Conservation (phyloP, 2,113 vertebrate genomes). For the Cisticola juncidis region DNA sequence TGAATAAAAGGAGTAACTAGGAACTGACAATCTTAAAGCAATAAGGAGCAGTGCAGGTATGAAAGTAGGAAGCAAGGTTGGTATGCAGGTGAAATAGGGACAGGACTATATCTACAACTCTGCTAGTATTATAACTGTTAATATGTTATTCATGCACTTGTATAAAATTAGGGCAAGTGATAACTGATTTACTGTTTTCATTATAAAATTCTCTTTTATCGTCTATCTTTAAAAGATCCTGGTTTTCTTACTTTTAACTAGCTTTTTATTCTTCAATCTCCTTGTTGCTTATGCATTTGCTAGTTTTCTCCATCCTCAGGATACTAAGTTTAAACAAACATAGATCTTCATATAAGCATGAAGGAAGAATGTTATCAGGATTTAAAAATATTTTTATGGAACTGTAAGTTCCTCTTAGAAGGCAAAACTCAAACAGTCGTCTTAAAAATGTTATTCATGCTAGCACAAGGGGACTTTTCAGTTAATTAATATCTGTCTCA, state of each 20-base stretch:
- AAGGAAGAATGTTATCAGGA: neutral
- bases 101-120: neutral
- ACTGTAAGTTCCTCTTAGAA: neutral
- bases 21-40: neutral
- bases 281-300: neutral
- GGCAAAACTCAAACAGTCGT: neutral
- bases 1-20: neutral
- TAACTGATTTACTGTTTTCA: neutral
- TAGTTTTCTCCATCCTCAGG: neutral
- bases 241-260: neutral
- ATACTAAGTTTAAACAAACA: neutral
- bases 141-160: neutral
- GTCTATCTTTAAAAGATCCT: neutral
- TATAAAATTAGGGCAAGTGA: neutral
- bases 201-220: neutral
- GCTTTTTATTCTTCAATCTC: neutral
- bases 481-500: neutral
- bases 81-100: rapidly evolving
- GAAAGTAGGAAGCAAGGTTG: neutral
- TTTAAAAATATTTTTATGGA: neutral
- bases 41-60: neutral
- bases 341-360: neutral
- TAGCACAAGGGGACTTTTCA: neutral
- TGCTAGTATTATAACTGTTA: neutral
- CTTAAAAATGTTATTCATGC: neutral